Evolutionary conservation across 2,888 invertebrate genomes (phyloP).

Genomic region (Stramonita haemastoma): DNA sequence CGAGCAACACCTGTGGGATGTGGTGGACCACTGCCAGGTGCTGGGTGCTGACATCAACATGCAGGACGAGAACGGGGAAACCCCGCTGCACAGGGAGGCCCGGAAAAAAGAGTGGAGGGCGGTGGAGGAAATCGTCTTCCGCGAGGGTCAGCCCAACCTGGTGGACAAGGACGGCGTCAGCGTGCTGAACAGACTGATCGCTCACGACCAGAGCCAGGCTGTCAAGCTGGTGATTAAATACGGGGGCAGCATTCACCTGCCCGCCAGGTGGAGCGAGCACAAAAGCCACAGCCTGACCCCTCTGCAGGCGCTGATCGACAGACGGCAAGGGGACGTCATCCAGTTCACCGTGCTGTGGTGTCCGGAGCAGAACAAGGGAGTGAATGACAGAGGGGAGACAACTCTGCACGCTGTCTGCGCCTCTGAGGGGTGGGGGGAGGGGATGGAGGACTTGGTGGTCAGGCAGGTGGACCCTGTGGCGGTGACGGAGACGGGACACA

Average conservation of each 20-base stretch:
- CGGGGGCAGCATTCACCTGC: neutral
- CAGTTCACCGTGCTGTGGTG: neutral
- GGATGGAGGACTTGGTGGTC: neutral
- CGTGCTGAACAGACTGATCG: neutral
- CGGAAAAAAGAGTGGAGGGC: neutral
- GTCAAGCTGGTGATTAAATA: neutral
- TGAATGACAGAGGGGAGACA: neutral
- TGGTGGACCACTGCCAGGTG: conserved; percentile 10
- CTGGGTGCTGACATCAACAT: conserved; percentile 17
- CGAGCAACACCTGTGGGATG: conserved; percentile 20
- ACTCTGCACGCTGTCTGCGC: neutral
- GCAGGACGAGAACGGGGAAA: conserved; percentile 19
- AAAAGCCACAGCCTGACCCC: no score
- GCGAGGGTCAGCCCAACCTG: neutral
- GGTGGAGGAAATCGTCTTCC: neutral
- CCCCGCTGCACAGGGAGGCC: neutral
- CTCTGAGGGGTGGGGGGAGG: neutral
- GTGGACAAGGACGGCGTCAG: neutral
- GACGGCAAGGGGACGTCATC: no score
- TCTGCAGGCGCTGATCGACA: no score
- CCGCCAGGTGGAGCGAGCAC: neutral
- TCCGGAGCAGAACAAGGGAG: neutral
- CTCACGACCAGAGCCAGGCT: neutral
- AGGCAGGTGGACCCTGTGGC: neutral
- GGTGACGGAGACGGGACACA: neutral